phyloP scores from a whole-genome alignment of 2,113 vertebrate species.

The Patagioenas fasciata region DNA sequence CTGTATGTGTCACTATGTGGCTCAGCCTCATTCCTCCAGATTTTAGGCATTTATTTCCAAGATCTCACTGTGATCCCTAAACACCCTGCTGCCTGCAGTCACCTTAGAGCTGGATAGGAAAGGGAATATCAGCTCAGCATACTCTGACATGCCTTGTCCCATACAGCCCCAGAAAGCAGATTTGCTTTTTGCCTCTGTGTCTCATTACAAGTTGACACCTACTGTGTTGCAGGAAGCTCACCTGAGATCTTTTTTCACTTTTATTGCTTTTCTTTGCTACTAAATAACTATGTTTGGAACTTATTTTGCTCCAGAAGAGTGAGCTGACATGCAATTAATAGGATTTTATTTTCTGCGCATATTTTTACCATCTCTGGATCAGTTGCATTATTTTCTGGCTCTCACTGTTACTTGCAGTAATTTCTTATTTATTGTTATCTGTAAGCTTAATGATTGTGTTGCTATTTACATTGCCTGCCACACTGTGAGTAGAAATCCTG shows the following conservation, averaged over 20 bases:
- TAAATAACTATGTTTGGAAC: not conserved
- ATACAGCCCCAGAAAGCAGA: not conserved
- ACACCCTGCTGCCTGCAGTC: not conserved
- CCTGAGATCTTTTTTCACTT: not conserved
- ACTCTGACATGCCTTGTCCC: not conserved
- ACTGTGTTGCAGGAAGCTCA: not conserved
- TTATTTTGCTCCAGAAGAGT: not conserved
- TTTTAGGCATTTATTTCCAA: not conserved
- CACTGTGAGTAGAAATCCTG: not conserved
- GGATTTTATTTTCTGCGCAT: not conserved
- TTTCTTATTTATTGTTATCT: not conserved
- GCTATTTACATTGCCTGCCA: not conserved
- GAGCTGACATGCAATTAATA: not conserved
- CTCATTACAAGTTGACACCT: not conserved
- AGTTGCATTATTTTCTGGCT: not conserved
- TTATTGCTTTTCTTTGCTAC: not conserved
- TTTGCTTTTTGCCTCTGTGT: not conserved
- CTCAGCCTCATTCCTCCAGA: not conserved
- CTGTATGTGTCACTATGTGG: fast-evolving
- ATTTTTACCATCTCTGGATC: not conserved
- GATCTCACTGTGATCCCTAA: not conserved
- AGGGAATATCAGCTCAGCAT: not conserved
- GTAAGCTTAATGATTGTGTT: not conserved
- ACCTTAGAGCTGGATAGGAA: not conserved
- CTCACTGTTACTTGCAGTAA: not conserved